Evolutionary conservation across 2,113 vertebrate species (phyloP), one percentile per base, ranked within the genome.

Genomic region (Cephalopholis sonnerati): DNA sequence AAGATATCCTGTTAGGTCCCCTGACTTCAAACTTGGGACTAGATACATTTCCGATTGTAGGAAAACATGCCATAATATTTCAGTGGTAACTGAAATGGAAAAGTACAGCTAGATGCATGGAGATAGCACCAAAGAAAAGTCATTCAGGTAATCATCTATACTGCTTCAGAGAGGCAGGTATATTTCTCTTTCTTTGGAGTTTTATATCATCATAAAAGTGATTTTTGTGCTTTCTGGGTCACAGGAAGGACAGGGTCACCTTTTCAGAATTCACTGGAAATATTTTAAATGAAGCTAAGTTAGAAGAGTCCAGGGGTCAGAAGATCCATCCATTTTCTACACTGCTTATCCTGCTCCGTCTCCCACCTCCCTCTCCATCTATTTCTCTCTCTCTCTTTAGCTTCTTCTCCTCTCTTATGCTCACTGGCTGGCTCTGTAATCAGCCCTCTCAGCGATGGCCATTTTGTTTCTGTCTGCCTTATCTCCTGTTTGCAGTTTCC

Each of bases 401-500:
- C 69, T 74, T 51, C 57, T 66, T 72, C 74, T 61, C 51, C 57
- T 77, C 44, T 68, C 62, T 62, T 41, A 36, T 54, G 39, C 63
- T 63, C 41, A 2, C 84, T 69, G 57, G 4, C 71, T 69, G 63
- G 51, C 67, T 89, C 82, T 92, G 48, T 90, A 89, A 92, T 92
- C 88, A 88, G 77, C 75, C 64, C 57, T 81, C 66, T 89, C 87
- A 68, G 81, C 17, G 4, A 72, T 81, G 82, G 78, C 67, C 85
- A 78, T 91, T 94, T 93, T 85, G 87, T 89, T 86, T 87, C 78
- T 63, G 63, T 77, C 74, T 58, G 63, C 80, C 88, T 93, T 93
- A 92, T 93, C 90, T 87, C 71, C 67, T 66, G 66, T 72, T 85
- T 85, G 84, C 93, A 90, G 90, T 92, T 92, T 91, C 83, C 85